phyloP scores from a whole-genome alignment of 2,113 vertebrate genomes.

The Connochaetes taurinus region DNA sequence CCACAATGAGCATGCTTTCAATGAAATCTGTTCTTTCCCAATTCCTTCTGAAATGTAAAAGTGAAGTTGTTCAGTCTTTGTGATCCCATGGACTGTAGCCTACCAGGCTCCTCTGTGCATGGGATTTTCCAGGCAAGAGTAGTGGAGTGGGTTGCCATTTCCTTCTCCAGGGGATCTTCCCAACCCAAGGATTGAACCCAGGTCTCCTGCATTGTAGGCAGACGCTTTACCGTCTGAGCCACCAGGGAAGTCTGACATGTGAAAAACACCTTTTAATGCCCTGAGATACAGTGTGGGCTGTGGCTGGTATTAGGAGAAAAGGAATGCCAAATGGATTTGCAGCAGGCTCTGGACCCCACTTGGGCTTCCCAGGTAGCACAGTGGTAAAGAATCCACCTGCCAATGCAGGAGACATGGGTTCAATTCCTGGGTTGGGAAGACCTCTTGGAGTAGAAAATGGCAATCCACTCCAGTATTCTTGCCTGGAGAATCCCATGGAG shows the following conservation, averaged over 20 bases:
- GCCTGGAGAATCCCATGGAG: not conserved
- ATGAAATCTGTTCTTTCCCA: not conserved
- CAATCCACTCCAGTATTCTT: not conserved
- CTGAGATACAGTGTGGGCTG: not conserved
- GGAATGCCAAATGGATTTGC: not conserved
- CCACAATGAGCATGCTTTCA: not conserved
- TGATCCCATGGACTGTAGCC: not conserved
- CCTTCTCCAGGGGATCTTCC: not conserved
- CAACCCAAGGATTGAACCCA: not conserved
- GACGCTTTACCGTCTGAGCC: not conserved
- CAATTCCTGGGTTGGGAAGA: not conserved
- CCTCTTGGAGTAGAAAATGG: not conserved
- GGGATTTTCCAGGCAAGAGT: not conserved
- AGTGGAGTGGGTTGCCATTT: not conserved
- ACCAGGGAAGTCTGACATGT: not conserved
- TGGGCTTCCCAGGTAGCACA: not conserved
- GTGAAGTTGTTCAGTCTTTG: not conserved
- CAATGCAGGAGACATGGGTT: not conserved
- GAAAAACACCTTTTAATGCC: not conserved
- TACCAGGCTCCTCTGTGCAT: not conserved
- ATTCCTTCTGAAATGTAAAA: not conserved
- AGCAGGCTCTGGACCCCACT: not conserved
- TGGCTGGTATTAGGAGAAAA: not conserved
- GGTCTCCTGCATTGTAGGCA: not conserved
- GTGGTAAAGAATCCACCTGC: not conserved